Percentiles rank a stretch among this genome's conserved stretches.
phyloP scores from a whole-genome alignment of 2,113 vertebrate genomes.

The Maccullochella peelii region DNA sequence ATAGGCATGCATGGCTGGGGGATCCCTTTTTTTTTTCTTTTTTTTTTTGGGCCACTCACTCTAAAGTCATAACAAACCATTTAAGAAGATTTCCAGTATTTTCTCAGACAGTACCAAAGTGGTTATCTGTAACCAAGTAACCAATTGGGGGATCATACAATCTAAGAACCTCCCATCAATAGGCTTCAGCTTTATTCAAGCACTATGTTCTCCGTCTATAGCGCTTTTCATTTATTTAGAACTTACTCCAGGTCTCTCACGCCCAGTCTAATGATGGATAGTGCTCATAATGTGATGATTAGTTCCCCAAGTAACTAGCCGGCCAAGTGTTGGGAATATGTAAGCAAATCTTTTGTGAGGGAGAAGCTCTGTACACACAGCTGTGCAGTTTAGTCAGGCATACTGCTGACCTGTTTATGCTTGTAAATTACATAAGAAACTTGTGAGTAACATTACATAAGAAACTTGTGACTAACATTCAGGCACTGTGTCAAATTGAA shows the following conservation, averaged over 20 bases:
- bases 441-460: background rate
- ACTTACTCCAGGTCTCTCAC: background rate
- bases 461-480: background rate
- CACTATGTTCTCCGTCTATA: constrained; percentile 16
- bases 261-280: constrained; percentile 37
- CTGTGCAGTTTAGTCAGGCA: background rate
- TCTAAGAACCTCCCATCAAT: constrained; percentile 2
- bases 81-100: background rate
- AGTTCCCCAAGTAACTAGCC: constrained; percentile 17
- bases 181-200: background rate
- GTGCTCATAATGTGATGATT: constrained; percentile 38
- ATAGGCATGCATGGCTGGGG: constrained; percentile 14
- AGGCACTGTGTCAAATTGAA: background rate
- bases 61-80: background rate
- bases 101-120: background rate
- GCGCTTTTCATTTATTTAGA: constrained; percentile 25
- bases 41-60: background rate
- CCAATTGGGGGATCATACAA: constrained; percentile 2
- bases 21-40: too few relatives aligned
- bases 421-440: background rate
- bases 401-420: background rate
- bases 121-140: background rate
- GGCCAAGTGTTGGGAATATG: constrained; percentile 14
- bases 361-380: constrained; percentile 7
- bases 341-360: background rate